These are phyloP conservation scores for Opisthocomus hoazin DNA, from an alignment of 2,113 vertebrate species.

Conservation along the genomic window DNA sequence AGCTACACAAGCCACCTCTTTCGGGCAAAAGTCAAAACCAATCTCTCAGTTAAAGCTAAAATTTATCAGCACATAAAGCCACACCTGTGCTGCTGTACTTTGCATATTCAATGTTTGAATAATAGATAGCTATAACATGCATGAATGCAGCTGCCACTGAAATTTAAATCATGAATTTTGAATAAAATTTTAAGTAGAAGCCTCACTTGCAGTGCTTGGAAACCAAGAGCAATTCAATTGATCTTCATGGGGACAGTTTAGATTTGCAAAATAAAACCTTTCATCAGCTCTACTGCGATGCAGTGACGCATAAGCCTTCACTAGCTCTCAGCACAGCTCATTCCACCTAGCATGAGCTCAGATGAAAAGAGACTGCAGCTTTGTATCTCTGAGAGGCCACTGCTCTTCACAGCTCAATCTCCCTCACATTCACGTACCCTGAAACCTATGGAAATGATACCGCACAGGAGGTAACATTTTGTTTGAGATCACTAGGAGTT, in stretches of 20 bases:
- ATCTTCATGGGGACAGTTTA: background rate
- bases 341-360: background rate
- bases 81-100: background rate
- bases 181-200: background rate
- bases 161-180: too few relatives aligned
- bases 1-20: background rate
- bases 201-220: background rate
- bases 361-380: background rate
- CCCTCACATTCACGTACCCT: background rate
- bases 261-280: background rate
- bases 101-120: background rate
- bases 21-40: background rate
- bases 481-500: rapidly evolving
- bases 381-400: rapidly evolving
- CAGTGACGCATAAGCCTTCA: rapidly evolving
- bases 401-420: background rate
- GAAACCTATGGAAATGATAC: background rate
- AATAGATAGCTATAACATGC: background rate
- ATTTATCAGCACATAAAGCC: background rate
- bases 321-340: background rate
- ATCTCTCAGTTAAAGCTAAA: background rate
- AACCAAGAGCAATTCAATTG: background rate
- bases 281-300: background rate
- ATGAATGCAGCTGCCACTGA: background rate
- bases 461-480: background rate